These are phyloP conservation scores for Spea hammondii DNA, from an alignment of 2,797 vertebrate species.

Conservation along the genomic window DNA sequence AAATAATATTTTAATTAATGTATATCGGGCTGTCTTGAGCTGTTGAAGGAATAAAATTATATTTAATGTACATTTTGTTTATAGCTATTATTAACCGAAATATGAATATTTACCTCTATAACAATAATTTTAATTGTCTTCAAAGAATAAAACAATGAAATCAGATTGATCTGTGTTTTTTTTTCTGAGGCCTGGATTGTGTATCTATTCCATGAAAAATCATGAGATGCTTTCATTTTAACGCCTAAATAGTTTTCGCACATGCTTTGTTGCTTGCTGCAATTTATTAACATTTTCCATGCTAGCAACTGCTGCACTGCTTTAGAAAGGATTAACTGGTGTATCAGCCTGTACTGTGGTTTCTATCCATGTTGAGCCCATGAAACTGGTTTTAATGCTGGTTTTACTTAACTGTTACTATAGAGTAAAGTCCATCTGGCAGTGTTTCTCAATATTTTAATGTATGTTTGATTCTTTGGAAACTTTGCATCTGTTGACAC, in stretches of 20 bases:
- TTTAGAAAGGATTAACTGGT: conserved; percentile 8
- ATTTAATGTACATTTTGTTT: too few relatives aligned
- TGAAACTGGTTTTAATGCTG: conserved; percentile 1
- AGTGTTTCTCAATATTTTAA: background rate
- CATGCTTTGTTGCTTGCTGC: conserved; percentile 1
- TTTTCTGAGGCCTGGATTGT: too few relatives aligned
- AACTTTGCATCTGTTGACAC: background rate
- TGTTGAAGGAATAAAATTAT: too few relatives aligned
- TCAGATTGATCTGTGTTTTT: too few relatives aligned
- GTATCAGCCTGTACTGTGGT: conserved; percentile 5
- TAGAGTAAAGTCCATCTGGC: background rate
- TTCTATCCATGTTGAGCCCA: background rate
- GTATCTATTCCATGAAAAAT: background rate
- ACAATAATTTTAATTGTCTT: too few relatives aligned
- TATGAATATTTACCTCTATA: too few relatives aligned
- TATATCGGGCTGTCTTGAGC: too few relatives aligned
- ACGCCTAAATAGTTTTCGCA: background rate
- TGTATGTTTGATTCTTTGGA: background rate
- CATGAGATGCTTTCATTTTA: background rate
- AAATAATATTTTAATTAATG: too few relatives aligned
- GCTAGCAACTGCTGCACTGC: background rate
- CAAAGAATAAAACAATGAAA: too few relatives aligned
- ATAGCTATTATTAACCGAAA: too few relatives aligned
- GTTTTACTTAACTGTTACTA: background rate
- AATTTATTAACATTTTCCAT: conserved; percentile 26